Evolutionary conservation across 2,888 invertebrate species (phyloP).

Genomic region (Dermolepida albohirtum): DNA sequence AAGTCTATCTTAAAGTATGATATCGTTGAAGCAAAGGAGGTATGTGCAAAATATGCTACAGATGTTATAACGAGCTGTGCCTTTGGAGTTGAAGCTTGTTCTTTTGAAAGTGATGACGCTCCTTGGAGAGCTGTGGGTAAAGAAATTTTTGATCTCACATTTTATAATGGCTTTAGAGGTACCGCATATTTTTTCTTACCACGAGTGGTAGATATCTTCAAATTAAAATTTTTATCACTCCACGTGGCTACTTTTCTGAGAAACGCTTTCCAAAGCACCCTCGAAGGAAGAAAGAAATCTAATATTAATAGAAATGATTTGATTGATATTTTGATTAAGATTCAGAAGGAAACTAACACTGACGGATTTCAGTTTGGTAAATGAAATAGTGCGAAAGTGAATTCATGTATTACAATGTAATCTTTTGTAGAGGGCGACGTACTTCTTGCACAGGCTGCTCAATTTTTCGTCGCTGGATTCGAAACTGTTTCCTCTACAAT

Average conservation of each 20-base stretch:
- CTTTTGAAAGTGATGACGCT: constrained; percentile 56
- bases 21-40: constrained; percentile 50
- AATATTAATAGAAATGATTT: constrained; percentile 67
- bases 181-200: constrained; percentile 48
- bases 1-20: constrained; percentile 8
- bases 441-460: constrained; percentile 70
- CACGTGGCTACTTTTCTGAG: constrained; percentile 36
- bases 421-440: constrained; percentile 67
- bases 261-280: constrained; percentile 40
- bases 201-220: constrained; percentile 44
- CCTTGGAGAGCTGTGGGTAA: constrained; percentile 57
- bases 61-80: constrained; percentile 63
- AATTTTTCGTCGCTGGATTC: constrained; percentile 73
- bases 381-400: constrained; percentile 38
- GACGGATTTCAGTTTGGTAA: constrained; percentile 56
- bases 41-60: constrained; percentile 60
- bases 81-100: constrained; percentile 62
- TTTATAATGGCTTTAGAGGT: constrained; percentile 48
- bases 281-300: constrained; percentile 40
- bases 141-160: constrained; percentile 54
- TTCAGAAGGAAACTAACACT: constrained; percentile 64
- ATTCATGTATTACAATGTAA: constrained; percentile 52
- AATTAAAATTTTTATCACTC: constrained; percentile 42
- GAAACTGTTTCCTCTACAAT: constrained; percentile 72
- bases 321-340: constrained; percentile 70